A percentile compares a stretch with the other conserved stretches of the same genome.
These are phyloP conservation scores for Archivesica marissinica DNA, from an alignment of 1,140 invertebrate genomes.

Conservation along the genomic window DNA sequence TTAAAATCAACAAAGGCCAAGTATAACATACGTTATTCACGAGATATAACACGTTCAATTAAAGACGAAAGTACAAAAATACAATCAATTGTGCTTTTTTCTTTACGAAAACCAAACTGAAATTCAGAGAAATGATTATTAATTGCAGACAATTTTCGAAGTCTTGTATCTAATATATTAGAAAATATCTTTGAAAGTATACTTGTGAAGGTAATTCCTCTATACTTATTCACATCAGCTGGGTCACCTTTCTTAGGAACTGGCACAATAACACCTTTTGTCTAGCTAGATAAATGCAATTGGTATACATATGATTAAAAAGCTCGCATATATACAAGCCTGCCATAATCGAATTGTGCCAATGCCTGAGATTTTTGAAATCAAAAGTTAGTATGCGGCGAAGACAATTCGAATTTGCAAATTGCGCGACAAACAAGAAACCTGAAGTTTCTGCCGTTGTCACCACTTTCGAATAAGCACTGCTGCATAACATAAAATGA, in stretches of 20 bases:
- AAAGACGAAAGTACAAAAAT: slow-evolving; percentile 42
- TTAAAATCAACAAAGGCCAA: slow-evolving; percentile 31
- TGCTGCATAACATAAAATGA: too few relatives aligned
- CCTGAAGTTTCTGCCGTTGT: too few relatives aligned
- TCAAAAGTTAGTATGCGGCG: too few relatives aligned
- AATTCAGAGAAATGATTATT: slow-evolving; percentile 9
- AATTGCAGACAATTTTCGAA: slow-evolving; percentile 19
- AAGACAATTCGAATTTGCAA: too few relatives aligned
- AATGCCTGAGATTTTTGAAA: too few relatives aligned
- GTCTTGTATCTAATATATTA: slow-evolving; percentile 19
- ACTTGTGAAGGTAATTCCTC: slow-evolving; percentile 51
- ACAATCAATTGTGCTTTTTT: slow-evolving; percentile 20
- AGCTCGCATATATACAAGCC: slow-evolving; percentile 36
- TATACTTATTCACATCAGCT: slow-evolving; percentile 44
- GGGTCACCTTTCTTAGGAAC: slow-evolving; percentile 51
- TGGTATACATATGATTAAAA: slow-evolving; percentile 37
- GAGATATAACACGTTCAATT: neutral
- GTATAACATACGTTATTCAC: slow-evolving; percentile 32
- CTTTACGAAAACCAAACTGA: slow-evolving; percentile 46
- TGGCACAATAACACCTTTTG: slow-evolving; percentile 40
- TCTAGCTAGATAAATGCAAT: slow-evolving; percentile 46
- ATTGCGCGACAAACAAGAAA: too few relatives aligned
- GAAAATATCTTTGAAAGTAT: slow-evolving; percentile 38
- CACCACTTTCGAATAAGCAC: too few relatives aligned
- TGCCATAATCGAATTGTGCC: too few relatives aligned